A percentile compares a stretch with the other conserved stretches of the same genome.
phyloP scores from a whole-genome alignment of 1,140 invertebrate genomes.

The Calliopsis andreniformis region DNA sequence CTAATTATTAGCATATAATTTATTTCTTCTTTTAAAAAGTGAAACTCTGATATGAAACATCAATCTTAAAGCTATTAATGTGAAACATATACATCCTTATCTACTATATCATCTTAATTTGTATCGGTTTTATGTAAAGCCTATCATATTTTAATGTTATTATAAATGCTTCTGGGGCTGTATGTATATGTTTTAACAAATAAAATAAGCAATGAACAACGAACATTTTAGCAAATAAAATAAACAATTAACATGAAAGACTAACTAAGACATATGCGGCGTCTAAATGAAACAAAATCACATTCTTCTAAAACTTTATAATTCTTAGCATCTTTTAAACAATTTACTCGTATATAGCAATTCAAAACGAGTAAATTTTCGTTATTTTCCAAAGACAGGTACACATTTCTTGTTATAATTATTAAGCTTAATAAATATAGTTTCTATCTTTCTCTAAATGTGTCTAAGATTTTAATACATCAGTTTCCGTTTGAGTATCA shows the following conservation, averaged over 20 bases:
- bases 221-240: neutral
- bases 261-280: neutral
- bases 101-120: neutral
- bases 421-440: neutral
- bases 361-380: neutral
- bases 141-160: constrained; percentile 6
- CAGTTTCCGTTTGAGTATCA: constrained; percentile 25
- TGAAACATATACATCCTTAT: neutral
- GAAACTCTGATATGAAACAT: neutral
- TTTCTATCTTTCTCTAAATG: neutral
- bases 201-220: too few relatives aligned
- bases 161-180: neutral
- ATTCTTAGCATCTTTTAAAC: neutral
- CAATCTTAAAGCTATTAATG: constrained; percentile 1
- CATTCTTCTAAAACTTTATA: neutral
- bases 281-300: neutral
- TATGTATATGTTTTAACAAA: too few relatives aligned
- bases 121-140: neutral
- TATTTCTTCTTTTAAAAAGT: neutral
- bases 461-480: constrained; percentile 27
- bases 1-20: neutral
- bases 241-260: neutral
- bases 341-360: neutral
- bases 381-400: neutral
- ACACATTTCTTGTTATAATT: neutral